phyloP scores from a whole-genome alignment of 2,888 invertebrate genomes.

The Dynastes tityus region DNA sequence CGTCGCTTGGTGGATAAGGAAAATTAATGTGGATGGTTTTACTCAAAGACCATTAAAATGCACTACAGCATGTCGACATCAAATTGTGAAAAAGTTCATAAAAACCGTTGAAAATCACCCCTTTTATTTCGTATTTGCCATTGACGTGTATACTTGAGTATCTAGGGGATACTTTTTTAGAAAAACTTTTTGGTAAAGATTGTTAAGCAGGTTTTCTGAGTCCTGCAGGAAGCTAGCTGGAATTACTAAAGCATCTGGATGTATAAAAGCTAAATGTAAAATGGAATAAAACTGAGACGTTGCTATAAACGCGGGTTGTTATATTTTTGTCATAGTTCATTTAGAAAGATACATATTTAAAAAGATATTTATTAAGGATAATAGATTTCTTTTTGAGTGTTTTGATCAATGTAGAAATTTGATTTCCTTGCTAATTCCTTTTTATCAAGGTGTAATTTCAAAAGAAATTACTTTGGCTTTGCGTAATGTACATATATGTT shows the following conservation, averaged over 20 bases:
- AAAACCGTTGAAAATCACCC: slow-evolving; percentile 24
- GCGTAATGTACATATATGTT: too few species aligned
- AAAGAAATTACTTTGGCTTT: too few species aligned
- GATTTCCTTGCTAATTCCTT: too few species aligned
- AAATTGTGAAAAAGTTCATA: slow-evolving; percentile 11
- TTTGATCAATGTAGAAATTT: too few species aligned
- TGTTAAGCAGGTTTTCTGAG: slow-evolving; percentile 28
- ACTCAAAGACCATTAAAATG: slow-evolving; percentile 38
- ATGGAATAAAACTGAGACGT: too few species aligned
- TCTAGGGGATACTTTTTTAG: background rate
- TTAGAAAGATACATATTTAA: too few species aligned
- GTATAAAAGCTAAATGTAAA: too few species aligned
- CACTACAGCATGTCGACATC: background rate
- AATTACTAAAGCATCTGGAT: slow-evolving; percentile 33
- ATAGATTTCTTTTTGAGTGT: too few species aligned
- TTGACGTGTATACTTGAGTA: background rate
- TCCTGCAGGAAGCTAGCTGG: background rate
- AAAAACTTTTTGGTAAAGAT: slow-evolving; percentile 16
- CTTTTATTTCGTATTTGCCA: background rate
- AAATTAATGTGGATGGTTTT: slow-evolving; percentile 40
- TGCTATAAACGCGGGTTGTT: too few species aligned
- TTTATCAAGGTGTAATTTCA: too few species aligned
- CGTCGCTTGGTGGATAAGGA: slow-evolving; percentile 37
- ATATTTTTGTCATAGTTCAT: too few species aligned
- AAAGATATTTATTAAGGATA: too few species aligned